These are phyloP conservation scores for Cosmia pyralina DNA, from an alignment of 2,888 invertebrate species.

Conservation along the genomic window DNA sequence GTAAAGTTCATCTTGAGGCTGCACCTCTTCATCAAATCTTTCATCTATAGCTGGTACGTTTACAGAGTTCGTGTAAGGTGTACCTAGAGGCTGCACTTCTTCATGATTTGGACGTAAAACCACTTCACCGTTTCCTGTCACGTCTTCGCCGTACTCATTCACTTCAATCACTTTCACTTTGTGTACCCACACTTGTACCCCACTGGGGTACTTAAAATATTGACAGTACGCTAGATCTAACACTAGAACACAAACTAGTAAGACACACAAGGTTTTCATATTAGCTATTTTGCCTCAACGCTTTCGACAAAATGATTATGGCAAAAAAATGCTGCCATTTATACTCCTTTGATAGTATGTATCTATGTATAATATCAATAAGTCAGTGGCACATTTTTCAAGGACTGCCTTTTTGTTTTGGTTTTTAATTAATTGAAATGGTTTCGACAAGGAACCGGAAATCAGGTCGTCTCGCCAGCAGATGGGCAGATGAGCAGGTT, in stretches of 20 bases:
- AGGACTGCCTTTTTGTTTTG: neutral
- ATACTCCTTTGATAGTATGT: slow-evolving; percentile 10
- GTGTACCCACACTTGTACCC: slow-evolving; percentile 45
- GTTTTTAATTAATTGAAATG: neutral
- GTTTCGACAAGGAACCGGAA: neutral
- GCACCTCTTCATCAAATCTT: neutral
- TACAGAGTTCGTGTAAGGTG: neutral
- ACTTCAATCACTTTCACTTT: slow-evolving; percentile 37
- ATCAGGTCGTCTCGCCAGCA: neutral
- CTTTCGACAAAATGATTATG: slow-evolving; percentile 10
- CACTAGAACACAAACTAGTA: slow-evolving; percentile 16
- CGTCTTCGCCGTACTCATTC: slow-evolving; percentile 9
- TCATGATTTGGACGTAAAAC: neutral
- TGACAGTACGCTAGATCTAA: slow-evolving; percentile 17
- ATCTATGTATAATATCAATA: neutral
- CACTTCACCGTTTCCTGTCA: neutral
- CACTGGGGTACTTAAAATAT: slow-evolving; percentile 31
- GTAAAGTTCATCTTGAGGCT: neutral
- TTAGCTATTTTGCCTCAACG: slow-evolving; percentile 16
- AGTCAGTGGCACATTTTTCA: too few species aligned
- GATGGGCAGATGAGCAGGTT: neutral
- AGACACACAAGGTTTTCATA: slow-evolving; percentile 26
- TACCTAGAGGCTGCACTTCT: neutral
- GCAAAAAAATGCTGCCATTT: neutral
- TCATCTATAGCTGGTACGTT: neutral